Evolutionary conservation across 2,113 vertebrate species (phyloP).

Genomic region (Rhinogobius similis): DNA sequence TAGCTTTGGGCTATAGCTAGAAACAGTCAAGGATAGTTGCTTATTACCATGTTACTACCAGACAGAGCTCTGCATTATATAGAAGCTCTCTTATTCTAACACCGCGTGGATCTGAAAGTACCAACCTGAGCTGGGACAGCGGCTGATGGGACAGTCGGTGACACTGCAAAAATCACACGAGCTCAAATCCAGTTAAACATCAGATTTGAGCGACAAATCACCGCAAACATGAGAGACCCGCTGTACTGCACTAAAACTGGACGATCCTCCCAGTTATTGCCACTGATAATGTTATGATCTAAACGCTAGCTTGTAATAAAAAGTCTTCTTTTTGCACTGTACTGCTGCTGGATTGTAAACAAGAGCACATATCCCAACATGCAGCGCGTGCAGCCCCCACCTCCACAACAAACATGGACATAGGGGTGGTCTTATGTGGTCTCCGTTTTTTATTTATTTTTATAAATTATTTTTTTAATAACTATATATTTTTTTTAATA

Average conservation of each 20-base stretch:
- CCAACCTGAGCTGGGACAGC: conserved; percentile 46
- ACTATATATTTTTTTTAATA: too few relatives aligned
- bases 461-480: too few relatives aligned
- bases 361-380: conserved; percentile 60
- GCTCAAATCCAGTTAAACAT: background rate
- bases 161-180: conserved; percentile 54
- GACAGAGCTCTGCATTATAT: rapidly evolving
- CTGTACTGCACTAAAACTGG: rapidly evolving
- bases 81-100: background rate
- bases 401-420: background rate
- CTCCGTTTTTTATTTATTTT: too few relatives aligned
- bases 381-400: conserved; percentile 41
- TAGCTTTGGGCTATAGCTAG: too few relatives aligned
- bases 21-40: too few relatives aligned
- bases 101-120: background rate
- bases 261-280: rapidly evolving
- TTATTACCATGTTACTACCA: too few relatives aligned
- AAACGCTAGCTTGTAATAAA: background rate
- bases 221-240: rapidly evolving
- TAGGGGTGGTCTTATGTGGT: background rate
- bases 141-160: conserved; percentile 46
- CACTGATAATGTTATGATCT: background rate
- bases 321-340: background rate
- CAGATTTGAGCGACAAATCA: background rate
- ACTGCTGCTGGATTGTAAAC: conserved; percentile 59